Percentiles rank a stretch among this genome's conserved stretches.
Evolutionary conservation across 2,888 invertebrate genomes (phyloP).

Genomic region (Tridacna crocea): DNA sequence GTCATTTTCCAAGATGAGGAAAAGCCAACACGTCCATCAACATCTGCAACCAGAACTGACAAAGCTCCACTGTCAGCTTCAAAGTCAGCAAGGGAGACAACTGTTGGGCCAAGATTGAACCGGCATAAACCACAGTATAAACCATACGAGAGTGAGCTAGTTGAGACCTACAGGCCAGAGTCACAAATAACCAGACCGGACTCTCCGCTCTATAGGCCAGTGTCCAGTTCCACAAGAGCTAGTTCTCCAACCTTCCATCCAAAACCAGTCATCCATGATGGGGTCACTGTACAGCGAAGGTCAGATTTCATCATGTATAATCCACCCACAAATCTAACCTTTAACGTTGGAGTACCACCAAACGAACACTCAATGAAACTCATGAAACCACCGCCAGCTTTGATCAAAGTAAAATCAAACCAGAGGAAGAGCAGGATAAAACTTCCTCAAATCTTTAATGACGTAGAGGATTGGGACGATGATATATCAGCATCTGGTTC

Average conservation of each 20-base stretch:
- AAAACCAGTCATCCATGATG: conserved; percentile 38
- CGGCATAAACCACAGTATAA: conserved; percentile 27
- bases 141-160: conserved; percentile 23
- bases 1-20: conserved; percentile 47
- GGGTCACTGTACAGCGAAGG: conserved; percentile 37
- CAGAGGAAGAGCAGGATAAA: not conserved
- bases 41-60: conserved; percentile 19
- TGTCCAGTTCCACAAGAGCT: conserved; percentile 27
- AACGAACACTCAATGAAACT: conserved; percentile 23
- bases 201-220: not conserved
- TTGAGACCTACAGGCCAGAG: conserved; percentile 40
- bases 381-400: conserved; percentile 37
- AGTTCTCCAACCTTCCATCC: conserved; percentile 50
- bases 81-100: conserved; percentile 35
- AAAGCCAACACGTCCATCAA: conserved; percentile 33
- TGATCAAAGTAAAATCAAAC: conserved; percentile 27
- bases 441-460: not conserved
- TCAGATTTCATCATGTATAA: conserved; percentile 34
- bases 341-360: conserved; percentile 20
- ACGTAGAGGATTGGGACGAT: conserved; percentile 25
- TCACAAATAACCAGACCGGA: not conserved
- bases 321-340: conserved; percentile 37
- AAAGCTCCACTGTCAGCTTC: conserved; percentile 30
- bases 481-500: conserved; percentile 15
- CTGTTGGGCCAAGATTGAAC: conserved; percentile 35